Evolutionary conservation across 2,888 invertebrate species (phyloP), one percentile per base, ranked within the genome.

Genomic region (Ophion slaviceki): DNA sequence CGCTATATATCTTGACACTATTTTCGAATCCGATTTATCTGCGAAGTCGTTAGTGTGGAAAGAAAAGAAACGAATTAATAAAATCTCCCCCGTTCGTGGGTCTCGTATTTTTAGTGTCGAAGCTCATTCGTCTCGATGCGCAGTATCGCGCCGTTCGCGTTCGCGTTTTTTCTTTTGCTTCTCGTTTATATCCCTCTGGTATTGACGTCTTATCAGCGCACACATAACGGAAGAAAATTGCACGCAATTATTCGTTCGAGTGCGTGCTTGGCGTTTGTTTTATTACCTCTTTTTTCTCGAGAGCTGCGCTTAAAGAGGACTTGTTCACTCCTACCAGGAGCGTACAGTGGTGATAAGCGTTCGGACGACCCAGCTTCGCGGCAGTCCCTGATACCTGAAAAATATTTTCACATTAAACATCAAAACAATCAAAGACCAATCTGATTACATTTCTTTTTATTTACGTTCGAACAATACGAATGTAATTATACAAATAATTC

Each of bases 331-430:
- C 96, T 86, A 99, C 97, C 93, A 99, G 95, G 88, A 99, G 95
- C 4, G 99, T 99, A 94, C 99, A 99, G 94, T 99, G 99, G 94
- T 99, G 99, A 95, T 99, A 99, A n/a, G 98, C 97, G 92, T 97
- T 97, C 11, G 97, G 96, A 88, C 96, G 96, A 84, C 98, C 98
- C 83, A 99, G 95, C 95, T 98, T 98, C 1, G 99, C 97, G 72
- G 99, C 99, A 74, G 99, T 99, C 89, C 99, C 99, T 90, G 99
- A 99, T 90, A 99, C 96, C 98, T 99, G 92, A 78, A 79, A 36
- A 78, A 74, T 57, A 81, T 53, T 53, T 32, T 6, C 14, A 5
- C 8, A 75, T 75, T 45, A 28, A 62, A 75, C 40, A 75, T 47
- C 20, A n/a, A 36, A 32, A 28, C 17, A 14, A 28, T 17, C 4